Conservation (phyloP, 2,797 vertebrate genomes). For the Hipposideros larvatus region DNA sequence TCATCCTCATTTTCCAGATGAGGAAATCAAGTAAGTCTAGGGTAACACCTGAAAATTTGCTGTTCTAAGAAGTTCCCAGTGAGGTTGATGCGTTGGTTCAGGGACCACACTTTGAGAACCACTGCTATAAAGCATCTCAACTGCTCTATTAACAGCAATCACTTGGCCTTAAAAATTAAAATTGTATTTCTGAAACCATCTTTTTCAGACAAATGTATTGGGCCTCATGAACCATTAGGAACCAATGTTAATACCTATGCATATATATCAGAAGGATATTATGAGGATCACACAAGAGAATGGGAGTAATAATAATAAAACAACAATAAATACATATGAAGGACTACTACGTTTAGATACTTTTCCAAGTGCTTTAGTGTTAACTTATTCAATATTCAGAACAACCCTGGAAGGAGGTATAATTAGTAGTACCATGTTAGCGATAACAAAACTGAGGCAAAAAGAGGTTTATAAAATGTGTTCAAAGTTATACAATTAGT, state of each 20-base stretch:
- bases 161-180: neutral
- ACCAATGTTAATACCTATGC: neutral
- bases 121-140: neutral
- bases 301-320: neutral
- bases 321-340: neutral
- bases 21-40: neutral
- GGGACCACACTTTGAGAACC: neutral
- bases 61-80: neutral
- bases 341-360: neutral
- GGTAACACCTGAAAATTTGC: neutral
- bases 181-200: neutral
- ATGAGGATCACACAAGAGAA: neutral
- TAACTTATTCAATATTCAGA: constrained; percentile 32
- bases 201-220: neutral
- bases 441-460: neutral
- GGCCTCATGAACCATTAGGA: neutral
- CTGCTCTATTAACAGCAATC: neutral
- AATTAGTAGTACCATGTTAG: neutral
- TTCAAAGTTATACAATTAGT: neutral
- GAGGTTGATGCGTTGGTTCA: neutral
- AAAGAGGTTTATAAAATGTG: neutral
- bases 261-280: neutral
- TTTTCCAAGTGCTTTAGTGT: neutral
- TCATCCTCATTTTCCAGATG: neutral
- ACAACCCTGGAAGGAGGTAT: neutral